Conservation (phyloP, 2,113 vertebrate genomes). For the Scolopax mira region DNA sequence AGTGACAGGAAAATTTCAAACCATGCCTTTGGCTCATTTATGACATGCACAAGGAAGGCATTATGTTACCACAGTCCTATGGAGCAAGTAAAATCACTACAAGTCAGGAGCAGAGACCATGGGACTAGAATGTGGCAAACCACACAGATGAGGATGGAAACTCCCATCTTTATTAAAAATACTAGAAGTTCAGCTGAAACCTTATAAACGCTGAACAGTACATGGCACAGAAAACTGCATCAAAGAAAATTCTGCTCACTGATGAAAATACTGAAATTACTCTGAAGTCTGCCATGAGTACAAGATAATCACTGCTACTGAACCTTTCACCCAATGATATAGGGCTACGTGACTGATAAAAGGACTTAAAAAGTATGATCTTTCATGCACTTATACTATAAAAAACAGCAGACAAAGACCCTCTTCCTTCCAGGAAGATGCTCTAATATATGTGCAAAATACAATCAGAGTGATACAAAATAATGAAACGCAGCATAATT, state of each 20-base stretch:
- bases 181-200: slow-evolving; percentile 5
- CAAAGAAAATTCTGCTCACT: neutral
- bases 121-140: neutral
- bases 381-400: neutral
- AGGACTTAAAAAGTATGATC: neutral
- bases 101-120: neutral
- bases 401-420: neutral
- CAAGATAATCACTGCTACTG: neutral
- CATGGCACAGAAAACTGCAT: neutral
- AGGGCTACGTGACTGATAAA: neutral
- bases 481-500: neutral
- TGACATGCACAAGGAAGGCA: fast-evolving
- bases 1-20: neutral
- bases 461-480: neutral
- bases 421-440: neutral
- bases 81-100: neutral
- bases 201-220: neutral
- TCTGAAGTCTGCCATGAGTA: neutral
- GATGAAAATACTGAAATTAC: neutral
- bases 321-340: neutral
- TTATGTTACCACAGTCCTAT: neutral
- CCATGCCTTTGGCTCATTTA: neutral
- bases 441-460: neutral
- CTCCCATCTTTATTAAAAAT: neutral
- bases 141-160: neutral